Evolutionary conservation across 1,140 invertebrate species (phyloP).

Genomic region (Magallana angulata): DNA sequence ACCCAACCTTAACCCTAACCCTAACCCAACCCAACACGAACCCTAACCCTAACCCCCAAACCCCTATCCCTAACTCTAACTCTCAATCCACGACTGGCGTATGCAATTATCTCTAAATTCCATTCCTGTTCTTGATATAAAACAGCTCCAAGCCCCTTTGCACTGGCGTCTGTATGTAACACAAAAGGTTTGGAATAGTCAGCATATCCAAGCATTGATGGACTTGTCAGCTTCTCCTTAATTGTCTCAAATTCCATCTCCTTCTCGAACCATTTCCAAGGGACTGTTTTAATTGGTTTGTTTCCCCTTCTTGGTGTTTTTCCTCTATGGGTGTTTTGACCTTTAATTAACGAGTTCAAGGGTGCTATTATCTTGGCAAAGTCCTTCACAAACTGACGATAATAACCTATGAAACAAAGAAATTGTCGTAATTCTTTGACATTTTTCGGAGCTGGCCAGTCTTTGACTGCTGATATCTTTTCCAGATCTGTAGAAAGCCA

Average conservation of each 20-base stretch:
- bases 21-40: too few species aligned
- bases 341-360: background rate
- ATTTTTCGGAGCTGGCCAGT: too few species aligned
- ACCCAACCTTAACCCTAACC: too few species aligned
- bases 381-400: background rate
- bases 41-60: too few species aligned
- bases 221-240: background rate
- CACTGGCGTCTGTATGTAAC: conserved; percentile 47
- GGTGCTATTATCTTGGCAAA: background rate
- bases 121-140: background rate
- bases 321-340: too few species aligned
- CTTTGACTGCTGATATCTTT: too few species aligned
- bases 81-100: background rate
- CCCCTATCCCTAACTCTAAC: too few species aligned
- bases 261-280: conserved; percentile 2
- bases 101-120: background rate
- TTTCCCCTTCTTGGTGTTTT: background rate
- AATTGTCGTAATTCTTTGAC: conserved; percentile 6
- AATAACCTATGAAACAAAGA: background rate
- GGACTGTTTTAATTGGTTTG: background rate
- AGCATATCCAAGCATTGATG: background rate
- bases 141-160: background rate
- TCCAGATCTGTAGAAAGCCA: too few species aligned
- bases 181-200: conserved; percentile 49
- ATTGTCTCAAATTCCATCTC: background rate